Percentiles rank a stretch among this genome's conserved stretches.
Conservation (phyloP, 2,888 invertebrate genomes). For the Hipparchia sbordonii region DNA sequence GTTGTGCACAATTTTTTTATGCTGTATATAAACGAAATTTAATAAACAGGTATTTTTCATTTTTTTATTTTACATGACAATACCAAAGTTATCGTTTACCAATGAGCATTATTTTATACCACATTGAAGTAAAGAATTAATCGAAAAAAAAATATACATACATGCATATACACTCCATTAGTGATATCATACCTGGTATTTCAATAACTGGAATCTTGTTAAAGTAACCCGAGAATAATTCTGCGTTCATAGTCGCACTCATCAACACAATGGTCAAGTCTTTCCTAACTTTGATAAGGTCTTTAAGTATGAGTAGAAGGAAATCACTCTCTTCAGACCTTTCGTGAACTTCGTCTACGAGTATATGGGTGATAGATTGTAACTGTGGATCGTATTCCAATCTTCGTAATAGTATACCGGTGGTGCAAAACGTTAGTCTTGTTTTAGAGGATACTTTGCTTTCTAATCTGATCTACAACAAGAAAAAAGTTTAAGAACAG, state of each 20-base stretch:
- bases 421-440: conserved; percentile 95
- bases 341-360: conserved; percentile 97
- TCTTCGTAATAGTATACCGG: conserved; percentile 93
- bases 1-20: too few species aligned
- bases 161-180: too few species aligned
- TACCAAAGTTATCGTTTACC: too few species aligned
- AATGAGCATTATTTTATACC: too few species aligned
- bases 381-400: conserved; percentile 90
- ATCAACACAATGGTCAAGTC: conserved; percentile 94
- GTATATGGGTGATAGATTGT: conserved; percentile 90
- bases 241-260: conserved; percentile 96
- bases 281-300: conserved; percentile 87
- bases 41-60: too few species aligned
- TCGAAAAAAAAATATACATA: too few species aligned
- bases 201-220: conserved; percentile 89
- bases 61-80: too few species aligned
- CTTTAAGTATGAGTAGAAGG: conserved; percentile 90
- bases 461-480: conserved; percentile 89
- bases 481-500: too few species aligned
- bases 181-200: conserved; percentile 84
- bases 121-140: too few species aligned
- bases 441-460: conserved; percentile 90
- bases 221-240: conserved; percentile 93
- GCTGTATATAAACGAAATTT: too few species aligned
- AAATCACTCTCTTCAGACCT: conserved; percentile 96